Evolutionary conservation across 2,797 vertebrate species (phyloP).

Genomic region (Neostethus bicornis): DNA sequence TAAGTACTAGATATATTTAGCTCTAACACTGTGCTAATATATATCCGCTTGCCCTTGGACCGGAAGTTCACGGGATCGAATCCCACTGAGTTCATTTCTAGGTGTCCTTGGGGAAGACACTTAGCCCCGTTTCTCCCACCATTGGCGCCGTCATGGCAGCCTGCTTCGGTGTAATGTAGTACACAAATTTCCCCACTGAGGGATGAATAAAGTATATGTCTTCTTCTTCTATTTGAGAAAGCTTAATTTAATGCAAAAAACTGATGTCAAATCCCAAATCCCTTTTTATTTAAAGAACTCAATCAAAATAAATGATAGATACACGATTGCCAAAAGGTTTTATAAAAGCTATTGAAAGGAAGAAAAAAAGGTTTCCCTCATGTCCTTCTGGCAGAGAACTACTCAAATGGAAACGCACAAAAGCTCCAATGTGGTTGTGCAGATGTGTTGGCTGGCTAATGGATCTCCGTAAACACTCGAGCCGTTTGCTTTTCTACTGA

Average conservation of each 20-base stretch:
- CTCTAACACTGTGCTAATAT: no score
- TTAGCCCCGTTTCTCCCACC: no score
- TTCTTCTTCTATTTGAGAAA: constrained; percentile 19
- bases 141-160: no score
- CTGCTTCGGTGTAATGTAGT: no score
- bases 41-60: no score
- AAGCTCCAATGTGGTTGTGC: constrained; percentile 50
- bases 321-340: constrained; percentile 63
- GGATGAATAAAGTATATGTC: no score
- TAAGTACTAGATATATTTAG: no score
- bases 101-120: no score
- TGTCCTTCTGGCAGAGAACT: constrained; percentile 56
- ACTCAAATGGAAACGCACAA: constrained; percentile 49
- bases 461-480: constrained; percentile 60
- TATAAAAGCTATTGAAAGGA: constrained; percentile 59
- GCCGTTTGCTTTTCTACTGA: constrained; percentile 54
- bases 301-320: constrained; percentile 71
- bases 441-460: constrained; percentile 65
- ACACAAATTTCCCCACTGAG: no score
- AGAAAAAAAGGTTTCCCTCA: constrained; percentile 58
- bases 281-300: constrained; percentile 64
- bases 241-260: constrained; percentile 49
- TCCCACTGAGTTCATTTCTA: no score
- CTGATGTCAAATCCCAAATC: constrained; percentile 63
- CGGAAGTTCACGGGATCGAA: no score